phyloP scores from a whole-genome alignment of 2,113 vertebrate genomes.

The Glaucomys volans region DNA sequence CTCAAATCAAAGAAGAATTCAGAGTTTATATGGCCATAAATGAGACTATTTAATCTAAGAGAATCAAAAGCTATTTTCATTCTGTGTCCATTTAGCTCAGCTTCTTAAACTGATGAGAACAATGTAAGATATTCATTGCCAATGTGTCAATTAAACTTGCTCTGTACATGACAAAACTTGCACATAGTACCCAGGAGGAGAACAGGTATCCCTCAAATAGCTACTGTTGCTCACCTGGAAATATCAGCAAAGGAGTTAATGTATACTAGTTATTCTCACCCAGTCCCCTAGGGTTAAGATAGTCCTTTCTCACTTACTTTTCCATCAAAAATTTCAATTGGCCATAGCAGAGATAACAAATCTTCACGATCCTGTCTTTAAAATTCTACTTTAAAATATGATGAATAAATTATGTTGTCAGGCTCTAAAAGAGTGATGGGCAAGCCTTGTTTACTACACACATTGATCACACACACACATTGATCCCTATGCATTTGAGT shows the following conservation, averaged over 20 bases:
- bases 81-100: not conserved
- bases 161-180: not conserved
- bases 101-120: not conserved
- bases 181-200: not conserved
- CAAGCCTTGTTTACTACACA: constrained; percentile 20
- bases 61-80: not conserved
- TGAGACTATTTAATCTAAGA: not conserved
- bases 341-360: not conserved
- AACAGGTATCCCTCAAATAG: not conserved
- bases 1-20: not conserved
- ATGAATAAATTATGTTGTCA: not conserved
- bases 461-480: not conserved
- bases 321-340: constrained; percentile 9
- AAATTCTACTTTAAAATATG: constrained; percentile 7
- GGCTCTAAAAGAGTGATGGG: not conserved
- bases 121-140: not conserved
- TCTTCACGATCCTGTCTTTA: not conserved
- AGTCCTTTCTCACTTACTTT: not conserved
- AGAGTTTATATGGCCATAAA: not conserved
- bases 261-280: not conserved
- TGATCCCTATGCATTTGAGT: constrained; percentile 23
- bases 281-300: not conserved
- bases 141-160: not conserved
- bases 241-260: not conserved
- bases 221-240: not conserved